phyloP scores from a whole-genome alignment of 2,888 invertebrate genomes.

The Chrysomela aeneicollis region DNA sequence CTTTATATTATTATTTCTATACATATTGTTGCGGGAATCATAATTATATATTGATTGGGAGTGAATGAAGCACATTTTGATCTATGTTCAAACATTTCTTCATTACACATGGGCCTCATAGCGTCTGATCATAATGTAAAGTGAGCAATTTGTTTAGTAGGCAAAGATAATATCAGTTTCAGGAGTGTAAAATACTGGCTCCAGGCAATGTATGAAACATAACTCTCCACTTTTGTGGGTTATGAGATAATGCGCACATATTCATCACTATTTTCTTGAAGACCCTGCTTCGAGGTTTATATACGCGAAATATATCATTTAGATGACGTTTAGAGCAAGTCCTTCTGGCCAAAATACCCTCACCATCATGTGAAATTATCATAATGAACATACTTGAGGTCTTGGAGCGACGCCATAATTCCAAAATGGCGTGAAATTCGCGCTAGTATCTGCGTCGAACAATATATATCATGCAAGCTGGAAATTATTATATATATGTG shows the following conservation, averaged over 20 bases:
- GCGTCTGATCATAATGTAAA: too few relatives aligned
- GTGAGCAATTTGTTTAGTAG: too few relatives aligned
- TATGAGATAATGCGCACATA: conserved; percentile 4
- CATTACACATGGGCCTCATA: too few relatives aligned
- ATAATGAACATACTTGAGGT: not conserved
- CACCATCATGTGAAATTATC: not conserved
- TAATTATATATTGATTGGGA: too few relatives aligned
- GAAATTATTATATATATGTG: conserved; percentile 32
- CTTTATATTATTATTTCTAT: too few relatives aligned
- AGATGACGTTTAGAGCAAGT: not conserved
- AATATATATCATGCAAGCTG: conserved; percentile 14
- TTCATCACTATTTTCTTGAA: not conserved
- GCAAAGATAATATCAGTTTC: too few relatives aligned
- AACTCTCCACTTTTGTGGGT: conserved; percentile 17
- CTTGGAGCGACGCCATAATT: not conserved
- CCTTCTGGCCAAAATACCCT: not conserved
- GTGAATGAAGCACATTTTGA: too few relatives aligned
- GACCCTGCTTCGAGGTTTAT: not conserved
- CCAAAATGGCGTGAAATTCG: not conserved
- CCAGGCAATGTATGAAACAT: conserved; percentile 22
- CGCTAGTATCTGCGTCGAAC: not conserved
- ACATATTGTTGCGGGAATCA: too few relatives aligned
- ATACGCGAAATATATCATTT: not conserved
- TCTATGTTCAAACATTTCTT: too few relatives aligned
- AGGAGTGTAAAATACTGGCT: conserved; percentile 8